Conservation (phyloP, 2,797 vertebrate genomes). For the Dryobates pubescens region DNA sequence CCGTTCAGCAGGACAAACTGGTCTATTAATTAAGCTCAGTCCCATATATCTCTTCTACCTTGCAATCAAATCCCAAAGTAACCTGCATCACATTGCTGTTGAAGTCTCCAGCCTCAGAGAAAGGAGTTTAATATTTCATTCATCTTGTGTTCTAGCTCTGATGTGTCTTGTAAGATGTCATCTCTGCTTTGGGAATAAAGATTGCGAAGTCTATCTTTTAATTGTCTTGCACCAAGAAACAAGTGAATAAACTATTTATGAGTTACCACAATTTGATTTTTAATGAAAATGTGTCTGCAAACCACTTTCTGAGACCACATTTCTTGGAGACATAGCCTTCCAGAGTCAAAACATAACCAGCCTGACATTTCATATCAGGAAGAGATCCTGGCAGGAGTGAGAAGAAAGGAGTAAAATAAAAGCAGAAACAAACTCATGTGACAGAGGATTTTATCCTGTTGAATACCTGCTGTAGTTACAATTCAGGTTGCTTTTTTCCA, state of each 20-base stretch:
- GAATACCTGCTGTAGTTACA: background rate
- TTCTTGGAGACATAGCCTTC: background rate
- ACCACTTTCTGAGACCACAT: background rate
- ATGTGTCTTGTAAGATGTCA: background rate
- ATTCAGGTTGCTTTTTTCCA: background rate
- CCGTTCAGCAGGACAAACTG: slow-evolving; percentile 19
- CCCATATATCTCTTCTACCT: slow-evolving; percentile 23
- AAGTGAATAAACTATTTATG: background rate
- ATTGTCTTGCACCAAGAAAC: background rate
- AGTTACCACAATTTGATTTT: slow-evolving; percentile 29
- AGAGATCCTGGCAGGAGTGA: background rate
- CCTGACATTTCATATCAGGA: background rate
- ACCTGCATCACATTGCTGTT: background rate
- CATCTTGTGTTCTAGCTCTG: background rate
- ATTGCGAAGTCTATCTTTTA: background rate
- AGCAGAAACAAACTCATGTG: background rate
- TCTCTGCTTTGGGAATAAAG: slow-evolving; percentile 28
- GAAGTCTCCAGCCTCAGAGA: slow-evolving; percentile 9
- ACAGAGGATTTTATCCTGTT: background rate
- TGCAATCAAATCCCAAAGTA: slow-evolving; percentile 26
- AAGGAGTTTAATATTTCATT: slow-evolving; percentile 31
- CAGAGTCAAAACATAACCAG: slow-evolving; percentile 21
- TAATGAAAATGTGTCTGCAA: background rate
- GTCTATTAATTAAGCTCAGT: slow-evolving; percentile 44
- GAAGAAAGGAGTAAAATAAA: background rate